Base-by-base conservation (phyloP, 2,888 invertebrate genomes). In the Dolomedes plantarius region DNA sequence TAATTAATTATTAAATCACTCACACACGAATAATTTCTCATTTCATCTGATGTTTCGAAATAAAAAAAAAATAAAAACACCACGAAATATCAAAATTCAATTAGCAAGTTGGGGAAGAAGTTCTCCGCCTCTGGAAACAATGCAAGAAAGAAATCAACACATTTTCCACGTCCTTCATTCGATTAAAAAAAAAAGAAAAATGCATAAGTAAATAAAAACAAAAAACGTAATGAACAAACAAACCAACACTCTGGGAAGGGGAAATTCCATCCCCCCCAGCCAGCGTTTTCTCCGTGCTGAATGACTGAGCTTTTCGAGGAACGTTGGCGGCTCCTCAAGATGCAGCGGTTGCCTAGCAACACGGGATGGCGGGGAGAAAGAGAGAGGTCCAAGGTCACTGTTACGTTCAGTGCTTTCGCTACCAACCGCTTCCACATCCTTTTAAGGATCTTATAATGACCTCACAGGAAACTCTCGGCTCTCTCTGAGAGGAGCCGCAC, bases 351-450 rank as follows among this genome's bases (percentile, higher is more conserved):
- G 71, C 82, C 28, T 71, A 72, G 82, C 82, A 76, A 83, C 82
- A 71, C 28, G 69, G 67, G 56, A 56, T 19, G 23, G 3, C 23
- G 39, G 23, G 16, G 23, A 56, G 56, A 16, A 16, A 46, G 46
- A 46, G 11, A 36, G n/a, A 13, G 27, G 68, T 71, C 46, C 82
- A 83, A 83, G 82, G 82, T 83, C 82, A 76, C 71, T 76, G 82
- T 82, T 82, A 82, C 82, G 82, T 69, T 64, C 32, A n/a, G 27
- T 3, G 3, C 56, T 62, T 69, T 41, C 36, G 9, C 31, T 56
- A 56, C 56, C 5, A 23, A 56, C 23, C n/a, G 23, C 23, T 19
- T 56, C 65, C 78, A 62, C 67, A 67, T 72, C 80, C 72, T 50
- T 80, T 50, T 67, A 80, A 73, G 80, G 73, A 41, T 73, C 46